These are phyloP conservation scores for Cephus nigrinus DNA, from an alignment of 2,888 invertebrate genomes.

Conservation along the genomic window DNA sequence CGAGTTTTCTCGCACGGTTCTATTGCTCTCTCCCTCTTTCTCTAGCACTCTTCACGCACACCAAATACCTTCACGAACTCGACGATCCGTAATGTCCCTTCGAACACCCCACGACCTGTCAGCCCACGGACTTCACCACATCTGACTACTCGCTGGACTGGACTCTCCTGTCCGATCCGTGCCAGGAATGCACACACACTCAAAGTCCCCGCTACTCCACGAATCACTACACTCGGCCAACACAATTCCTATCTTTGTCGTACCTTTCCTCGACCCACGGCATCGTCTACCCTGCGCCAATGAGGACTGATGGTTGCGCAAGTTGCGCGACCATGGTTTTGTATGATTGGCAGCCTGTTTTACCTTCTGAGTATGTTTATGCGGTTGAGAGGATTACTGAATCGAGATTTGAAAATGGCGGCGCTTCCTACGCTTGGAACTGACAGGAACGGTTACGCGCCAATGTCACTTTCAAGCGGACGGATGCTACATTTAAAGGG, in stretches of 20 bases:
- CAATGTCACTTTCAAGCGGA: not conserved
- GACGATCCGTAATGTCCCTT: slow-evolving; percentile 39
- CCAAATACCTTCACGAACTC: slow-evolving; percentile 34
- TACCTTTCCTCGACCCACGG: not conserved
- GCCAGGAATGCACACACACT: not conserved
- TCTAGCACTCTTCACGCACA: slow-evolving; percentile 19
- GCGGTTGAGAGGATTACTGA: not conserved
- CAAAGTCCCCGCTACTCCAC: not conserved
- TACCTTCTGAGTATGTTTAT: not conserved
- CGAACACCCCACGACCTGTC: slow-evolving; percentile 48
- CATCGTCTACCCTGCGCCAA: not conserved
- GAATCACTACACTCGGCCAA: not conserved
- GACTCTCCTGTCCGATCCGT: slow-evolving; percentile 4
- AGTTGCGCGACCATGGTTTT: not conserved
- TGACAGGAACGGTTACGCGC: not conserved
- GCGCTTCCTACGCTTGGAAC: not conserved
- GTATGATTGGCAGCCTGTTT: not conserved
- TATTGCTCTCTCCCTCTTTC: slow-evolving; percentile 11
- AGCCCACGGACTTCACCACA: slow-evolving; percentile 48
- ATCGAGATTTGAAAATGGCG: not conserved
- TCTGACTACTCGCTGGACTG: slow-evolving; percentile 33
- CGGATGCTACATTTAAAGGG: not conserved
- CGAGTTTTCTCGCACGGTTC: slow-evolving; percentile 3
- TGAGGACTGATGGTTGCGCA: not conserved
- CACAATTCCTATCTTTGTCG: not conserved